phyloP scores from a whole-genome alignment of 2,113 vertebrate species.

The Laticauda colubrina region DNA sequence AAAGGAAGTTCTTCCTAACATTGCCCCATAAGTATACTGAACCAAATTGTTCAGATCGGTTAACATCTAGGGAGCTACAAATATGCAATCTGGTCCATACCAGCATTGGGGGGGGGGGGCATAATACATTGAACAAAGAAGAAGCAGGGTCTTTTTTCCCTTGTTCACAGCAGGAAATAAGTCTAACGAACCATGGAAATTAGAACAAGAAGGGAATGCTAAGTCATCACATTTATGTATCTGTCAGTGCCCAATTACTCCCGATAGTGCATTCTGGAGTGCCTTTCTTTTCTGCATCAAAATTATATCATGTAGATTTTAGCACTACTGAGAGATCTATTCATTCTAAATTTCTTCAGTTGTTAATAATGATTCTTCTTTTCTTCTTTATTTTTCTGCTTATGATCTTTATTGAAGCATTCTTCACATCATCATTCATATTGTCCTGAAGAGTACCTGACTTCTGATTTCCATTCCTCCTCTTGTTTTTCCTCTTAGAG shows the following conservation, averaged over 20 bases:
- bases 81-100: background rate
- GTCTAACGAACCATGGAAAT: slow-evolving; percentile 59
- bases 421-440: background rate
- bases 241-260: slow-evolving; percentile 38
- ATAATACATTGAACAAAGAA: background rate
- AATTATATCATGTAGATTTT: slow-evolving; percentile 53
- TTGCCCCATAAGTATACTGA: background rate
- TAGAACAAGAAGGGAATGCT: slow-evolving; percentile 48
- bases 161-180: background rate
- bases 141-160: background rate
- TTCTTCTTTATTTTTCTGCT: slow-evolving; percentile 35
- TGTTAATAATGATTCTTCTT: slow-evolving; percentile 53
- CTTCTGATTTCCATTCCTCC: background rate
- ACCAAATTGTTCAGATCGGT: background rate
- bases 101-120: background rate
- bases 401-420: slow-evolving; percentile 23
- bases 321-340: slow-evolving; percentile 32
- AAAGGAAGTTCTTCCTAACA: background rate
- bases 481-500: background rate
- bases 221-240: slow-evolving; percentile 41
- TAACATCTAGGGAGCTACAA: background rate
- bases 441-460: background rate
- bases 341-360: slow-evolving; percentile 22
- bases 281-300: slow-evolving; percentile 39
- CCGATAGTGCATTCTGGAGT: background rate